Conservation (phyloP, 2,113 vertebrate genomes). For the Neotragus pygmaeus region DNA sequence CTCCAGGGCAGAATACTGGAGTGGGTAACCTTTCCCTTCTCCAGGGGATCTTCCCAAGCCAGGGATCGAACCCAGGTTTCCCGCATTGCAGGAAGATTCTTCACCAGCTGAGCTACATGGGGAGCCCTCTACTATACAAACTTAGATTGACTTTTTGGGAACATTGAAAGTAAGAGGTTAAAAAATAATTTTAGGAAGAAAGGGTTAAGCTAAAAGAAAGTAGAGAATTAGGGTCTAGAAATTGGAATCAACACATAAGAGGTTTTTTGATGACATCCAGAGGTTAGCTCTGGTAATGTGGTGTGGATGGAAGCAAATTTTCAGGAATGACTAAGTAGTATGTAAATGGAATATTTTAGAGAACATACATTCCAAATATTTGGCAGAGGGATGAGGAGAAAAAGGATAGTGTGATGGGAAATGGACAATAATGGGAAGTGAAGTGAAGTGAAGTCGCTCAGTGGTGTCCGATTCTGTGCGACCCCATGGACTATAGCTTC, state of each 20-base stretch:
- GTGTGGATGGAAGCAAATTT: not conserved
- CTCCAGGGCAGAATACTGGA: not conserved
- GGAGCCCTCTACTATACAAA: not conserved
- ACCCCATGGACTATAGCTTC: not conserved
- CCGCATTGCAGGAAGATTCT: not conserved
- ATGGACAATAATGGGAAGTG: not conserved
- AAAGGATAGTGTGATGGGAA: not conserved
- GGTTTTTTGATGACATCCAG: constrained; percentile 69
- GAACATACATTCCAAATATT: not conserved
- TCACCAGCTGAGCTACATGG: not conserved
- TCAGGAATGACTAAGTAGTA: not conserved
- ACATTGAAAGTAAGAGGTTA: not conserved
- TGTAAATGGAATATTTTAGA: not conserved
- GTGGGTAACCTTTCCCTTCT: not conserved
- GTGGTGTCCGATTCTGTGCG: not conserved
- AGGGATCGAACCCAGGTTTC: not conserved
- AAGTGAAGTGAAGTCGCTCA: not conserved
- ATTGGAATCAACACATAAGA: constrained; percentile 6
- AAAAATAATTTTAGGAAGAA: constrained; percentile 37
- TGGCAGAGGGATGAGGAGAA: not conserved
- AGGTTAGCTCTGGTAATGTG: constrained; percentile 61
- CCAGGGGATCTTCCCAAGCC: not conserved
- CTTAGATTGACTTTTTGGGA: not conserved
- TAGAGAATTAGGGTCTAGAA: constrained; percentile 13
- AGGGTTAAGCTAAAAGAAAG: not conserved